phyloP scores from a whole-genome alignment of 2,888 invertebrate genomes.

The Drosophila putrida region DNA sequence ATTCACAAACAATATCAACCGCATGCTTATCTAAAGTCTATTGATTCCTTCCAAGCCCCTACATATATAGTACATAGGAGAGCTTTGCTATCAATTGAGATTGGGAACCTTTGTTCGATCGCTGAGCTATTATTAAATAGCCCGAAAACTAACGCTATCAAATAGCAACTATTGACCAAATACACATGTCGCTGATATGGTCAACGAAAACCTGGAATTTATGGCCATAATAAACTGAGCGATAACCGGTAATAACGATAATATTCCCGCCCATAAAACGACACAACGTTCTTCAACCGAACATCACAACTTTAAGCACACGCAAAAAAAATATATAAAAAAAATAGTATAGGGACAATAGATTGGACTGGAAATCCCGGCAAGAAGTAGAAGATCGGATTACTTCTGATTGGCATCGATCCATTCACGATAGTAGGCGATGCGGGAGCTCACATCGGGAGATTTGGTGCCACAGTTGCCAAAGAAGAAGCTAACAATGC shows the following conservation, averaged over 20 bases:
- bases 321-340: slow-evolving; percentile 64
- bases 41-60: background rate
- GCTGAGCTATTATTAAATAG: background rate
- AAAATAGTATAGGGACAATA: slow-evolving; percentile 6
- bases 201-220: slow-evolving; percentile 28
- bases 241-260: background rate
- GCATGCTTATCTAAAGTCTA: background rate
- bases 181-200: slow-evolving; percentile 27
- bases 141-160: slow-evolving; percentile 25
- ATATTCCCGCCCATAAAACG: slow-evolving; percentile 25
- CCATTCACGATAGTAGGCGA: slow-evolving; percentile 75
- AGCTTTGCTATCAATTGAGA: background rate
- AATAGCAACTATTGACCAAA: slow-evolving; percentile 11
- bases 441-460: slow-evolving; percentile 80
- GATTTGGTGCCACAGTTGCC: slow-evolving; percentile 79
- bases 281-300: slow-evolving; percentile 6
- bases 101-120: slow-evolving; percentile 12
- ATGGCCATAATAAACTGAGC: slow-evolving; percentile 18
- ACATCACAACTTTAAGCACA: slow-evolving; percentile 49
- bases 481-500: slow-evolving; percentile 76
- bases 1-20: slow-evolving; percentile 2
- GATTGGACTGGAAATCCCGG: background rate
- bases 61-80: too few relatives aligned
- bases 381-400: background rate
- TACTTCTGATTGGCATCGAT: slow-evolving; percentile 54